Conservation (phyloP, 2,113 vertebrate genomes). For the Macquaria australasica region DNA sequence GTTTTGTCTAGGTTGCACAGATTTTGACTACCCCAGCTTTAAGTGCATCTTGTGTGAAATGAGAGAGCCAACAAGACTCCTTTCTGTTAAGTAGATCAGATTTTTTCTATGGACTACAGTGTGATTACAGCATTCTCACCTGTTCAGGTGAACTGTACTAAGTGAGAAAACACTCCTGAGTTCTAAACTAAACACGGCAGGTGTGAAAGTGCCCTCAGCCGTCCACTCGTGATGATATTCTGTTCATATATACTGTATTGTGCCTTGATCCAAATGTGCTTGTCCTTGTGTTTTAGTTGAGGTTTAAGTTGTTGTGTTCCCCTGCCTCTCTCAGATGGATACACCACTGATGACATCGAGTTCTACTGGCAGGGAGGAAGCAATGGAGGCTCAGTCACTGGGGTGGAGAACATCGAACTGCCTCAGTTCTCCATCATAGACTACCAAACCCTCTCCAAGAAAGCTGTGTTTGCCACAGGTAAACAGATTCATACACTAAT, state of each 20-base stretch:
- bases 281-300: background rate
- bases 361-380: conserved; percentile 95
- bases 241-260: background rate
- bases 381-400: conserved; percentile 90
- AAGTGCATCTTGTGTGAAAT: background rate
- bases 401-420: conserved; percentile 93
- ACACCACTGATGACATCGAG: conserved; percentile 96
- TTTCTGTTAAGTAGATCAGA: too few species aligned
- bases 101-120: background rate
- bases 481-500: conserved; percentile 6
- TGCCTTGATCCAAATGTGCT: background rate
- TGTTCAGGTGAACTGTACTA: background rate
- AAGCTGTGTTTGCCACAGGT: conserved; percentile 96
- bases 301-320: background rate
- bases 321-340: conserved; percentile 88
- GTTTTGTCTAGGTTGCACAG: too few species aligned
- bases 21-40: too few species aligned
- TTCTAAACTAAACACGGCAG: background rate
- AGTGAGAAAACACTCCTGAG: background rate
- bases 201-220: background rate
- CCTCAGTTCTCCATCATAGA: conserved; percentile 95
- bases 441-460: conserved; percentile 93
- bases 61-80: background rate
- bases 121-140: background rate
- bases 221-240: background rate